Conservation (phyloP, 2,888 invertebrate species). For the Trachelus iudaicus region DNA sequence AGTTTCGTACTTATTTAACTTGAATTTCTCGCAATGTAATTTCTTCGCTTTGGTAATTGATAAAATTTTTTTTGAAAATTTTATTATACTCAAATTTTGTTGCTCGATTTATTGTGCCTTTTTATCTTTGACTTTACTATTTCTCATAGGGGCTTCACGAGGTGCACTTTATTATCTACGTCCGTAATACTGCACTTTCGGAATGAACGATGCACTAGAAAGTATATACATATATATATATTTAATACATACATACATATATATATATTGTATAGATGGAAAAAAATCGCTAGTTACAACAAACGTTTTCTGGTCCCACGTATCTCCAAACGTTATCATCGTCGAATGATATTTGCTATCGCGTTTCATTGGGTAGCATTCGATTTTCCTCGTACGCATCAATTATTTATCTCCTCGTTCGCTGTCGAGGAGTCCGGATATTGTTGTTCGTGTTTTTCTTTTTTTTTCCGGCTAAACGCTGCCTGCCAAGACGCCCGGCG, state of each 20-base stretch:
- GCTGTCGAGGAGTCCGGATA: neutral
- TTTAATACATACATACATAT: too few relatives aligned
- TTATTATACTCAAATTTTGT: neutral
- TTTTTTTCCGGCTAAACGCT: neutral
- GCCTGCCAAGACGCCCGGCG: neutral
- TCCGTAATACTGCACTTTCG: neutral
- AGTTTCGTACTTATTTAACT: neutral
- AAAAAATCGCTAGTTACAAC: constrained; percentile 35
- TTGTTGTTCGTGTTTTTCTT: neutral
- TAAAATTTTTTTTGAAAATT: neutral
- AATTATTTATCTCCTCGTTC: too few relatives aligned
- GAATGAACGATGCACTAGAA: neutral
- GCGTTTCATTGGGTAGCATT: neutral
- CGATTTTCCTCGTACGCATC: too few relatives aligned
- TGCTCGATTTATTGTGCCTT: neutral
- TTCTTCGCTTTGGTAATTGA: neutral
- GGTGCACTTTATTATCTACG: neutral
- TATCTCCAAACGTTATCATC: constrained; percentile 41
- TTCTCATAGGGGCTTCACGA: neutral
- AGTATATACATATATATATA: too few relatives aligned
- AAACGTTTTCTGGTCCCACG: constrained; percentile 50
- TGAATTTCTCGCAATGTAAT: neutral
- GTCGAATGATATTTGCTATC: neutral
- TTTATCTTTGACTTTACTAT: neutral
- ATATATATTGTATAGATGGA: neutral